Conservation (phyloP, 2,113 vertebrate species). For the Nibea albiflora region DNA sequence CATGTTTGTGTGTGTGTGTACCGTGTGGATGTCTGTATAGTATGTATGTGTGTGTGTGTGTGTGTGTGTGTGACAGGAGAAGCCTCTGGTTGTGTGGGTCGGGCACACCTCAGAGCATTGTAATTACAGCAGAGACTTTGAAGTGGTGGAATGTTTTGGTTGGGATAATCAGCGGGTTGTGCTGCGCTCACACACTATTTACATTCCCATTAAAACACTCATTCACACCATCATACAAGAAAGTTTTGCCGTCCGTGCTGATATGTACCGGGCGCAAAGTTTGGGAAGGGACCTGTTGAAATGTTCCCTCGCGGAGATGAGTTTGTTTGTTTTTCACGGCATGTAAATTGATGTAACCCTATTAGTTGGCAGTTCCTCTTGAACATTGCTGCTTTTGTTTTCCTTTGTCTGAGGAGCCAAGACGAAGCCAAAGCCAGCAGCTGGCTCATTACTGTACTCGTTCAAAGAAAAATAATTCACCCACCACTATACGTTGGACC, state of each 20-base stretch:
- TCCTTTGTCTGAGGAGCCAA: background rate
- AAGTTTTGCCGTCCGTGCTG: slow-evolving; percentile 21
- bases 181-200: slow-evolving; percentile 75
- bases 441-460: background rate
- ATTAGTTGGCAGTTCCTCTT: background rate
- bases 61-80: slow-evolving; percentile 45
- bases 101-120: slow-evolving; percentile 82
- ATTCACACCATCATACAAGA: slow-evolving; percentile 47
- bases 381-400: slow-evolving; percentile 6
- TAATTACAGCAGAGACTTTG: slow-evolving; percentile 83
- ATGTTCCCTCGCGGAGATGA: background rate
- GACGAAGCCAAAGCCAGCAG: background rate
- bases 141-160: slow-evolving; percentile 82
- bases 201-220: slow-evolving; percentile 76
- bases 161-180: slow-evolving; percentile 74
- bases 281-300: background rate
- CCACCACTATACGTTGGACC: background rate
- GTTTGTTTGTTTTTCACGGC: too few relatives aligned
- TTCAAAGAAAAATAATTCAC: background rate
- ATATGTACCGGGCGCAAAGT: slow-evolving; percentile 2
- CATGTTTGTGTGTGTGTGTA: slow-evolving; percentile 62
- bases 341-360: background rate
- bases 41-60: slow-evolving; percentile 10
- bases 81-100: slow-evolving; percentile 73
- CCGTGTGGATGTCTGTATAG: slow-evolving; percentile 11